These are phyloP conservation scores for Anoura caudifer DNA, from an alignment of 2,113 vertebrate species.

Conservation along the genomic window DNA sequence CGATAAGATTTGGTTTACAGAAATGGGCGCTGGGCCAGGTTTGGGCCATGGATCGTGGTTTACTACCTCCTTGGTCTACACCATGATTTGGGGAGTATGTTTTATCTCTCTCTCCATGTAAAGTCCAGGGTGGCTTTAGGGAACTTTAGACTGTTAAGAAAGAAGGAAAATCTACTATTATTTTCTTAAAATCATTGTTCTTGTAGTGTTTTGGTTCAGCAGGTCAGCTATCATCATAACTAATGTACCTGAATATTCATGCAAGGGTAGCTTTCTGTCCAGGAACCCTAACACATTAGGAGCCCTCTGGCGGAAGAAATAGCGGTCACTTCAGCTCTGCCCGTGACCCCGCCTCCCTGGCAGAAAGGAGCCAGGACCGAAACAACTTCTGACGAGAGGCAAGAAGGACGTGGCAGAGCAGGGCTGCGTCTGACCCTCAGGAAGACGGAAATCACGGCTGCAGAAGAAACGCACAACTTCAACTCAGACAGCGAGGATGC, in stretches of 20 bases:
- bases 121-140: neutral
- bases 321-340: neutral
- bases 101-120: too few species aligned
- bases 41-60: too few species aligned
- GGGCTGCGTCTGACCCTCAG: neutral
- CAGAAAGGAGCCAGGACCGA: neutral
- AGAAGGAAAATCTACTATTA: neutral
- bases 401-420: neutral
- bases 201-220: neutral
- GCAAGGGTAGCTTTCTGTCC: neutral
- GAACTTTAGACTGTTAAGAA: neutral
- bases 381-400: neutral
- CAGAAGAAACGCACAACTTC: neutral
- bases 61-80: too few species aligned
- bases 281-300: neutral
- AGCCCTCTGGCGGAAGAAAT: neutral
- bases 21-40: too few species aligned
- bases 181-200: neutral
- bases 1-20: too few species aligned
- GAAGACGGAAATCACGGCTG: neutral
- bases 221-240: neutral
- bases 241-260: neutral
- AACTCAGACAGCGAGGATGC: neutral
- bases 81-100: too few species aligned
- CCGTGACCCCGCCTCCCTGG: neutral